Evolutionary conservation across 2,888 invertebrate species (phyloP).

Genomic region (Cryptophagus acutangulus): DNA sequence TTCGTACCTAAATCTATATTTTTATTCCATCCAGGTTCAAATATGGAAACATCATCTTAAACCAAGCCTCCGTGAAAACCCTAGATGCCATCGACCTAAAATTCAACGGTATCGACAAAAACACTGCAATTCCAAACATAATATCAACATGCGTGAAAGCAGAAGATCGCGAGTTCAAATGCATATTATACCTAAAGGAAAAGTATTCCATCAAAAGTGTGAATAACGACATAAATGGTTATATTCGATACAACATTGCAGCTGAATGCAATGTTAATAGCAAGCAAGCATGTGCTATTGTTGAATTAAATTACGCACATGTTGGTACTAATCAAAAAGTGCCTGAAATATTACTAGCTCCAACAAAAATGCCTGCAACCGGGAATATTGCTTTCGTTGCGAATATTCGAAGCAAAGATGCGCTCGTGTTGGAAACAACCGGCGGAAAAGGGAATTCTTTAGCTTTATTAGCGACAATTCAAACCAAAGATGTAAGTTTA

Average conservation of each 20-base stretch:
- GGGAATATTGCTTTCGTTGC: conserved; percentile 25
- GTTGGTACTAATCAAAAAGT: conserved; percentile 23
- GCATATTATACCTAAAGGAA: conserved; percentile 32
- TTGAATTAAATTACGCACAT: conserved; percentile 43
- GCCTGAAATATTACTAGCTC: background rate
- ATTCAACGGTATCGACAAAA: background rate
- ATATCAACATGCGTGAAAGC: background rate
- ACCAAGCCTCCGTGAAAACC: conserved; percentile 46
- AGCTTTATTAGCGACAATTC: conserved; percentile 55
- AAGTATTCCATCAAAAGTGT: conserved; percentile 9
- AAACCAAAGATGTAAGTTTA: conserved; percentile 46
- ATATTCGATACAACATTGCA: conserved; percentile 27
- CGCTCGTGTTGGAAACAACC: conserved; percentile 55
- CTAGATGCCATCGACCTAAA: conserved; percentile 9
- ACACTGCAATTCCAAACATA: background rate
- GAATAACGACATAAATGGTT: conserved; percentile 29
- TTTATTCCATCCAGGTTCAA: conserved; percentile 48
- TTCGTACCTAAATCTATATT: conserved; percentile 3
- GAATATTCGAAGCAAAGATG: conserved; percentile 49
- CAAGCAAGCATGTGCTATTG: conserved; percentile 43
- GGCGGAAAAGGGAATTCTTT: conserved; percentile 80
- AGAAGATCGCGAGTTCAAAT: conserved; percentile 23
- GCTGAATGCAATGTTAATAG: conserved; percentile 41
- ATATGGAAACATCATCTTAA: conserved; percentile 52
- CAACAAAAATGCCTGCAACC: conserved; percentile 17